Evolutionary conservation across 1,140 invertebrate genomes (phyloP).

Genomic region (Diachasma alloeum): DNA sequence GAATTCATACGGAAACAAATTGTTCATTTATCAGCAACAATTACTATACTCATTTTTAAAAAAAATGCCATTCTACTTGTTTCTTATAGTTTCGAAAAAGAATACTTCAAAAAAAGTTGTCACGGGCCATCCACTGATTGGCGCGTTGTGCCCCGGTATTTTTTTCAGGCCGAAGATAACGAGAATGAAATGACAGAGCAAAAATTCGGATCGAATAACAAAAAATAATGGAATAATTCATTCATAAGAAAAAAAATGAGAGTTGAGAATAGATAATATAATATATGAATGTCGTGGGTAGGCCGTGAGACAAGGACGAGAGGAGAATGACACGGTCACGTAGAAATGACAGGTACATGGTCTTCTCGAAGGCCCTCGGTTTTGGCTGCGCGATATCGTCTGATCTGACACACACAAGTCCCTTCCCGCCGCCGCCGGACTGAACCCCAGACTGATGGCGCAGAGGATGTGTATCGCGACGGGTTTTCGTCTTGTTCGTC

Average conservation of each 20-base stretch:
- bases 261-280: constrained; percentile 7
- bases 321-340: constrained; percentile 60
- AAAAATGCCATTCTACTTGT: too few relatives aligned
- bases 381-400: constrained; percentile 21
- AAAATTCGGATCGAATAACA: neutral
- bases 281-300: constrained; percentile 37
- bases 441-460: neutral
- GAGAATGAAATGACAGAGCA: too few relatives aligned
- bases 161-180: too few relatives aligned
- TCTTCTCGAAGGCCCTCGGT: constrained; percentile 33
- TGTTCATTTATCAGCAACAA: too few relatives aligned
- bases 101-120: too few relatives aligned
- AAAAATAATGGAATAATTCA: neutral
- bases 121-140: too few relatives aligned
- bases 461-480: neutral
- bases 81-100: too few relatives aligned
- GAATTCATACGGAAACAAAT: too few relatives aligned
- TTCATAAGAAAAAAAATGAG: neutral
- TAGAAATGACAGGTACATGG: constrained; percentile 65
- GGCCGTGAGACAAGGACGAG: constrained; percentile 33
- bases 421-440: neutral
- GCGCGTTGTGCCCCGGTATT: too few relatives aligned
- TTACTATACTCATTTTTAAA: too few relatives aligned
- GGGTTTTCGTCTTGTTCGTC: constrained; percentile 41
- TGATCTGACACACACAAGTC: constrained; percentile 6